A percentile compares a stretch with the other conserved stretches of the same genome.
Conservation (phyloP, 64 coral and sea anemone genomes). For the Dendronephthya gigantea region DNA sequence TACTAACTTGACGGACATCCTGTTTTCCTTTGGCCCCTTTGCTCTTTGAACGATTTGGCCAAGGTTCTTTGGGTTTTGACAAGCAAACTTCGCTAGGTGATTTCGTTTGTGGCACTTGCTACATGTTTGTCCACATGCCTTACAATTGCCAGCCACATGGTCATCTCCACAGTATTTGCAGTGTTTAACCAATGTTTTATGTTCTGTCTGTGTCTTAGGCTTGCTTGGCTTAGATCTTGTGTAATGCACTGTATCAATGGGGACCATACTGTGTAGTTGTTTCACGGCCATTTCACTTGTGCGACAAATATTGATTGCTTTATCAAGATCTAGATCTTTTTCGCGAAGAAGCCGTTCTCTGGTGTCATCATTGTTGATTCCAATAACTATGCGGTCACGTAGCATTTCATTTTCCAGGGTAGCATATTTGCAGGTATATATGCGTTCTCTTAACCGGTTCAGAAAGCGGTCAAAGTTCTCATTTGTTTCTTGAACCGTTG, state of each 20-base stretch:
- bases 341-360: conserved; percentile 12
- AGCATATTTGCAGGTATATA: conserved; percentile 30
- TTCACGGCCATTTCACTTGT: conserved; percentile 31
- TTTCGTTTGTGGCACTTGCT: conserved; percentile 40
- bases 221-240: too few species aligned
- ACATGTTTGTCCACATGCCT: conserved; percentile 38
- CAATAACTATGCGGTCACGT: conserved; percentile 24
- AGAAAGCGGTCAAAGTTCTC: too few species aligned
- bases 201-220: not conserved
- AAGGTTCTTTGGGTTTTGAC: too few species aligned
- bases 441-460: conserved; percentile 9
- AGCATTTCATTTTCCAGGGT: conserved; percentile 44
- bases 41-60: too few species aligned
- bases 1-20: not conserved
- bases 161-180: conserved; percentile 37
- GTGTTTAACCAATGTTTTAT: not conserved
- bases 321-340: conserved; percentile 15
- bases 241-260: conserved; percentile 3
- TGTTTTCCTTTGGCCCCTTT: conserved; percentile 4
- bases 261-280: conserved; percentile 23
- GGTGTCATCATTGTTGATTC: conserved; percentile 4
- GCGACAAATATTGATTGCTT: conserved; percentile 43
- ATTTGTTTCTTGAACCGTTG: too few species aligned
- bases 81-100: not conserved
- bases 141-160: conserved; percentile 33